A percentile compares a stretch with the other conserved stretches of the same genome.
Evolutionary conservation across 2,888 invertebrate genomes (phyloP).

Genomic region (Thymelicus lineola): DNA sequence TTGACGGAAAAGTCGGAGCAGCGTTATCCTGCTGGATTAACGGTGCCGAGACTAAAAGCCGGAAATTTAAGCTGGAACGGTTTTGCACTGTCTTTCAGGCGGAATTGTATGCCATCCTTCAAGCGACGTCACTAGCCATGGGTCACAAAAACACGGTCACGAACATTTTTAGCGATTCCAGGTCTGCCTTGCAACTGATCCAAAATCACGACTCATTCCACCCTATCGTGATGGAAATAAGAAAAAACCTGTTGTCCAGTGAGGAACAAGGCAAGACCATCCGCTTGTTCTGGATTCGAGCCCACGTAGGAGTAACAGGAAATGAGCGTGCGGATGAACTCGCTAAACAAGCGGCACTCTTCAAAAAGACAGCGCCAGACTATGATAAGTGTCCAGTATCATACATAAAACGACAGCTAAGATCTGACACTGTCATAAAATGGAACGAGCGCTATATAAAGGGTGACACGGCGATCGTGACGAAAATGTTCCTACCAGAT

Average conservation of each 20-base stretch:
- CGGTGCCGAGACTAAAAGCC: background rate
- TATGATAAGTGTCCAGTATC: background rate
- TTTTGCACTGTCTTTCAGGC: conserved; percentile 13
- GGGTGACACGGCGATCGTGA: background rate
- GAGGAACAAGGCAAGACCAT: background rate
- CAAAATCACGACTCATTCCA: background rate
- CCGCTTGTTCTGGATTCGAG: conserved; percentile 5
- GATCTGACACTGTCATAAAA: background rate
- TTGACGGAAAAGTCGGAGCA: conserved; percentile 4
- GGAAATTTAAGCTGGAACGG: conserved; percentile 1
- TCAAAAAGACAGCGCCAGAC: background rate
- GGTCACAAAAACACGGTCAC: no score
- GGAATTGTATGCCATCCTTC: background rate
- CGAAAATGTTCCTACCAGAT: background rate
- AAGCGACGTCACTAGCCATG: background rate
- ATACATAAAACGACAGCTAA: background rate
- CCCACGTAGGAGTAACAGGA: background rate
- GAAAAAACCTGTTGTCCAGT: background rate
- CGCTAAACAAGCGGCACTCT: conserved; percentile 3
- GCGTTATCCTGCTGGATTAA: conserved; percentile 3
- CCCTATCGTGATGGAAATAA: background rate
- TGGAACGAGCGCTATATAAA: background rate
- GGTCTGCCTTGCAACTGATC: background rate
- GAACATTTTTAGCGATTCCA: conserved; percentile 14
- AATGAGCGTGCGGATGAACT: conserved; percentile 14